phyloP scores from a whole-genome alignment of 1,140 invertebrate species.

The Bombus superbus region DNA sequence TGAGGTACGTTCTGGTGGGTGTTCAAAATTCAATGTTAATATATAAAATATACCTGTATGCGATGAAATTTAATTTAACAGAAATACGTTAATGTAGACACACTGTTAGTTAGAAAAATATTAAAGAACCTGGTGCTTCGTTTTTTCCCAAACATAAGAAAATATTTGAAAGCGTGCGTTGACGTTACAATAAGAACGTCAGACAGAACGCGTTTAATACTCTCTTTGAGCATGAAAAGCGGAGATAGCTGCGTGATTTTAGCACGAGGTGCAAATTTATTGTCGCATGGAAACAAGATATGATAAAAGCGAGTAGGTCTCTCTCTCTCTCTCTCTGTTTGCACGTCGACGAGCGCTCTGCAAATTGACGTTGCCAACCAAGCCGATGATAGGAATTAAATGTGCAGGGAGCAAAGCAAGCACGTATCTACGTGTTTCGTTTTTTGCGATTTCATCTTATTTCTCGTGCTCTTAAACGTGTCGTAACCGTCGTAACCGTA shows the following conservation, averaged over 20 bases:
- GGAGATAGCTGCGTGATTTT: constrained; percentile 41
- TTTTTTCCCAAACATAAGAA: not conserved
- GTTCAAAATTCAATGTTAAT: no score
- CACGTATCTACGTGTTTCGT: not conserved
- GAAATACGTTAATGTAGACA: not conserved
- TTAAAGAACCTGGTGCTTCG: not conserved
- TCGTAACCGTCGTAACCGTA: no score
- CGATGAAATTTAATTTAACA: not conserved
- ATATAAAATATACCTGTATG: no score
- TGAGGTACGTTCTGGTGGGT: no score
- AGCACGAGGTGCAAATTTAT: constrained; percentile 55
- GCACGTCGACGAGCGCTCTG: constrained; percentile 48
- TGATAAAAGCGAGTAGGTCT: constrained; percentile 44
- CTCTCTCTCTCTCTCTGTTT: constrained; percentile 35
- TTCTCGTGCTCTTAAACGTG: no score
- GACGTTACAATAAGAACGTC: not conserved
- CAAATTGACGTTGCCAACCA: constrained; percentile 51
- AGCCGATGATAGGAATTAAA: constrained; percentile 39
- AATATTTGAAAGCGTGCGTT: not conserved
- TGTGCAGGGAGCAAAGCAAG: constrained; percentile 24
- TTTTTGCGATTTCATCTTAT: not conserved
- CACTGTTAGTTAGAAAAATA: not conserved
- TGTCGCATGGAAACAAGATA: constrained; percentile 53
- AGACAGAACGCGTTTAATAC: not conserved
- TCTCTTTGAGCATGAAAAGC: not conserved